A percentile compares a stretch with the other conserved stretches of the same genome.
Conservation (phyloP, 1,140 invertebrate genomes). For the Geopemphigus sp. region DNA sequence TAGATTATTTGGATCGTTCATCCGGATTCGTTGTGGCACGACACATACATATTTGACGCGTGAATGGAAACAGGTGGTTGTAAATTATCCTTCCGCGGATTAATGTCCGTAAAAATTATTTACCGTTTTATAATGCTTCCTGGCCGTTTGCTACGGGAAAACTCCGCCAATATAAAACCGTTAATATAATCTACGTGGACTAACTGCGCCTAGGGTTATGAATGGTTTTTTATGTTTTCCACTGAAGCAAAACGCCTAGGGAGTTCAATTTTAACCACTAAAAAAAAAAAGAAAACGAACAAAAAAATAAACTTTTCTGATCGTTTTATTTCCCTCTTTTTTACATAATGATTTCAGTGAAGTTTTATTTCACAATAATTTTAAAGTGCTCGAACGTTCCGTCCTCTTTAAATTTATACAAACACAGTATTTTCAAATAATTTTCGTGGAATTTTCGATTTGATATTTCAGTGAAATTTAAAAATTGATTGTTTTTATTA, state of each 20-base stretch:
- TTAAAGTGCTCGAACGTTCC: background rate
- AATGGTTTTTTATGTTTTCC: slow-evolving; percentile 32
- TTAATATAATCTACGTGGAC: slow-evolving; percentile 27
- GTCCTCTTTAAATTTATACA: background rate
- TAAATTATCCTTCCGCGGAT: slow-evolving; percentile 29
- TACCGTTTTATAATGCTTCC: slow-evolving; percentile 35
- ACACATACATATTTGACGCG: slow-evolving; percentile 22
- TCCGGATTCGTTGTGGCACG: background rate
- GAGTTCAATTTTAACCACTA: slow-evolving; percentile 15
- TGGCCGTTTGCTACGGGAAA: slow-evolving; percentile 8
- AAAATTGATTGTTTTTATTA: too few species aligned
- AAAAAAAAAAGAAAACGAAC: background rate
- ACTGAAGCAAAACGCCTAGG: slow-evolving; percentile 1
- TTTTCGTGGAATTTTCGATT: too few species aligned
- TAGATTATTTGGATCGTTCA: slow-evolving; percentile 19
- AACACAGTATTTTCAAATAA: too few species aligned
- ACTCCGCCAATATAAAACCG: slow-evolving; percentile 24
- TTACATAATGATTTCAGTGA: background rate
- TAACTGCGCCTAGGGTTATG: slow-evolving; percentile 23
- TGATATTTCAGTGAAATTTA: too few species aligned
- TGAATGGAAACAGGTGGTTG: slow-evolving; percentile 14
- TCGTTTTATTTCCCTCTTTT: background rate
- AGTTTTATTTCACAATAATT: background rate
- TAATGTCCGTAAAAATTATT: slow-evolving; percentile 28
- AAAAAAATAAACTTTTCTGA: background rate